These are phyloP conservation scores for Callyntrura guangdongensis DNA, from an alignment of 2,888 invertebrate genomes.

Conservation along the genomic window DNA sequence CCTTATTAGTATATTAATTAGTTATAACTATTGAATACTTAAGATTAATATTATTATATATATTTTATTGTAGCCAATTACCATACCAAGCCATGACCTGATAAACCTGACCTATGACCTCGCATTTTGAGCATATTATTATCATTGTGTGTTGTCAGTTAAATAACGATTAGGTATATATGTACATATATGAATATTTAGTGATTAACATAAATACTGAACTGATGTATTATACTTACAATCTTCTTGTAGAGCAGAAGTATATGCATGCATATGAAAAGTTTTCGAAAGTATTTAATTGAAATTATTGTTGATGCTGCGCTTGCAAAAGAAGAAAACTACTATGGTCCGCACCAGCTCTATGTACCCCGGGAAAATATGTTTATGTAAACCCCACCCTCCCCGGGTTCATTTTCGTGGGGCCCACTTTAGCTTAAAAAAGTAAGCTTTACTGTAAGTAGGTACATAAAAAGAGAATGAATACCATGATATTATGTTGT, in stretches of 20 bases:
- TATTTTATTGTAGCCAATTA: not conserved
- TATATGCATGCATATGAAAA: not conserved
- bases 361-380: no score
- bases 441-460: not conserved
- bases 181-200: slow-evolving; percentile 6
- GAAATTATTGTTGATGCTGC: no score
- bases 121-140: slow-evolving; percentile 45
- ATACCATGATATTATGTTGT: no score
- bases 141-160: not conserved
- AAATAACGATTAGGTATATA: slow-evolving; percentile 2
- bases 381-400: no score
- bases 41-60: not conserved
- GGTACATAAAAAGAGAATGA: not conserved
- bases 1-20: not conserved
- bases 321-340: no score
- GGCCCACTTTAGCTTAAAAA: no score
- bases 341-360: no score
- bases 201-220: slow-evolving; percentile 1
- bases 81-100: slow-evolving; percentile 69
- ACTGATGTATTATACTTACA: slow-evolving; percentile 7
- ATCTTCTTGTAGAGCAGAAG: not conserved
- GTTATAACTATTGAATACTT: not conserved
- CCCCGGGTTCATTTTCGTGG: no score
- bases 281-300: no score
- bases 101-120: slow-evolving; percentile 61